phyloP scores from a whole-genome alignment of 2,113 vertebrate genomes.

The Sminthopsis crassicaudata region DNA sequence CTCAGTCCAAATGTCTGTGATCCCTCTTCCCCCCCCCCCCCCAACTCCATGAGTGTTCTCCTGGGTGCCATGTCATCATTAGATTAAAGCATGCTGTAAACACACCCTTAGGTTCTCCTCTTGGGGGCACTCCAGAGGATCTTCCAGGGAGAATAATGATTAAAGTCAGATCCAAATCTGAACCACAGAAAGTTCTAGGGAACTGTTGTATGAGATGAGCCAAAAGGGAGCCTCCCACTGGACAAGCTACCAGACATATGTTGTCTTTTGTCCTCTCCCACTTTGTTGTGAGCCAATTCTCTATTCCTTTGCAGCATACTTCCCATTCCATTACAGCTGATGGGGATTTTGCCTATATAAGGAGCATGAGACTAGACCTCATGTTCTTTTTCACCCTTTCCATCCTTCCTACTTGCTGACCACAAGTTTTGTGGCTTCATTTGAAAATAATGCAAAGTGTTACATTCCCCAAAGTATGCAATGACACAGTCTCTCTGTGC shows the following conservation, averaged over 20 bases:
- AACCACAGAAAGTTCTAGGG: neutral
- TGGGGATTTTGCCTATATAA: constrained; percentile 39
- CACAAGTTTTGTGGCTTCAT: constrained; percentile 58
- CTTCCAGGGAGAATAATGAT: neutral
- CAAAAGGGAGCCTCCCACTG: constrained; percentile 29
- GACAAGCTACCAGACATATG: neutral
- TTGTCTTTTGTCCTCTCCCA: neutral
- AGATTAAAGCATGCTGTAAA: neutral
- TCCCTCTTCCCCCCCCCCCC: neutral
- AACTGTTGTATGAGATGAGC: neutral
- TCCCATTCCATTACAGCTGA: neutral
- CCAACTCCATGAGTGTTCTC: neutral
- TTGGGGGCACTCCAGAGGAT: constrained; percentile 19
- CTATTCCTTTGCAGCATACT: neutral
- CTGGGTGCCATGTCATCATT: neutral
- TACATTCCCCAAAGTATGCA: constrained; percentile 45
- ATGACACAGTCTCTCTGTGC: constrained; percentile 72
- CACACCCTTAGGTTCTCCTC: neutral
- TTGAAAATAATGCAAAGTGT: constrained; percentile 49
- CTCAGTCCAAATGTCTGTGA: neutral
- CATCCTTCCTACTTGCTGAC: constrained; percentile 23
- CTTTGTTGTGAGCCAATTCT: neutral
- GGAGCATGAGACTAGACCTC: neutral
- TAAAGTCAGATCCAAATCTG: neutral
- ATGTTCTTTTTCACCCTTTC: neutral